Evolutionary conservation across 2,797 vertebrate species (phyloP).

Genomic region (Cichlasoma orientale): DNA sequence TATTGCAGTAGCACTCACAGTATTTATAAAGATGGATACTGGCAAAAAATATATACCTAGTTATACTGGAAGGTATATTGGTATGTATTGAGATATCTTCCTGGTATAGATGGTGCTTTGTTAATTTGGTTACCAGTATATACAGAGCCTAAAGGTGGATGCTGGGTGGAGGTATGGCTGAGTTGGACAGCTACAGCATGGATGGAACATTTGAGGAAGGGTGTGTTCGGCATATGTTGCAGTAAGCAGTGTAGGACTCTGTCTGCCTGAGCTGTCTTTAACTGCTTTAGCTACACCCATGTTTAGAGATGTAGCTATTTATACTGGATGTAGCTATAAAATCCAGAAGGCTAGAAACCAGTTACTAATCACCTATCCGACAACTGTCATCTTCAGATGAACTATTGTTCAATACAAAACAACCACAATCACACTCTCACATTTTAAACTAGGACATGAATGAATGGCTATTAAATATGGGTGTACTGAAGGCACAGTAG

Average conservation of each 20-base stretch:
- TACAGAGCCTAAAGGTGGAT: background rate
- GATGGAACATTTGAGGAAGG: background rate
- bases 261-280: background rate
- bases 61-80: background rate
- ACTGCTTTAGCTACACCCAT: background rate
- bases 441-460: constrained; percentile 11
- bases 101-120: background rate
- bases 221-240: background rate
- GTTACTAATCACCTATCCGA: background rate
- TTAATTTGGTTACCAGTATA: background rate
- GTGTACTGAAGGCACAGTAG: constrained; percentile 28
- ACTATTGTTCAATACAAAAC: background rate
- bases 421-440: background rate
- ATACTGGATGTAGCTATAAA: background rate
- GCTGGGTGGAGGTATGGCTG: background rate
- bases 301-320: background rate
- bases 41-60: background rate
- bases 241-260: background rate
- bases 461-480: constrained; percentile 18
- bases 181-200: background rate
- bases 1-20: background rate
- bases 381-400: background rate
- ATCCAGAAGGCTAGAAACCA: background rate
- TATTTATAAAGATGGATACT: background rate
- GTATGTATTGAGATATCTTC: background rate